These are phyloP conservation scores for Genyomyrus donnyi DNA, from an alignment of 2,113 vertebrate genomes.

Conservation along the genomic window DNA sequence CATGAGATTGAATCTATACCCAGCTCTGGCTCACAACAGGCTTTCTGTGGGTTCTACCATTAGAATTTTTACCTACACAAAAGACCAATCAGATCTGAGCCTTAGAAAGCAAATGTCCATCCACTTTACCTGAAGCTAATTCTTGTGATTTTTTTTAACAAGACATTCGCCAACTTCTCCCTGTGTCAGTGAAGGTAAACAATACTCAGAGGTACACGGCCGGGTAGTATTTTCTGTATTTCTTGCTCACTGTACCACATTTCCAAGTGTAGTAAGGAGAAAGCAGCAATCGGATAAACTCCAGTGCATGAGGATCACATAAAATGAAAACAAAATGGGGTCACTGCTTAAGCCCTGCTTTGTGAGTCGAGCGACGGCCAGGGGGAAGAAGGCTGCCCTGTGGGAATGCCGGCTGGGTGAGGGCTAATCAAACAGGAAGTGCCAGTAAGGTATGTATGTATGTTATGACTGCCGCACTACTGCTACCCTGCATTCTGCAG, in stretches of 20 bases:
- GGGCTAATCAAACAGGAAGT: slow-evolving; percentile 27
- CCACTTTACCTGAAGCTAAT: neutral
- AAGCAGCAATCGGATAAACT: neutral
- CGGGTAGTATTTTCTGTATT: neutral
- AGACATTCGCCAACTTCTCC: neutral
- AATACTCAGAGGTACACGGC: neutral
- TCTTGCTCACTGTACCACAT: neutral
- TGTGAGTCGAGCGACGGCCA: neutral
- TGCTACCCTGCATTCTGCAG: neutral
- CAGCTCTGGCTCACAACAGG: neutral
- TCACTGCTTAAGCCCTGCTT: neutral
- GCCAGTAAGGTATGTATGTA: slow-evolving; percentile 14
- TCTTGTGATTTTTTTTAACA: neutral
- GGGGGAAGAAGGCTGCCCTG: slow-evolving; percentile 1
- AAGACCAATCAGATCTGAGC: neutral
- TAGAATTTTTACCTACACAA: neutral
- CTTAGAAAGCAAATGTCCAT: neutral
- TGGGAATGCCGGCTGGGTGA: neutral
- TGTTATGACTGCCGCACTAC: neutral
- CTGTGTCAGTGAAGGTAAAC: neutral
- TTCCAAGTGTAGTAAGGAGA: neutral
- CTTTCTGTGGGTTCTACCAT: neutral
- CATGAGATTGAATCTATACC: neutral
- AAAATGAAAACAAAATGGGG: neutral
- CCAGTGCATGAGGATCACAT: neutral